phyloP scores from a whole-genome alignment of 1,140 invertebrate genomes.

The Drosophila tropicalis region DNA sequence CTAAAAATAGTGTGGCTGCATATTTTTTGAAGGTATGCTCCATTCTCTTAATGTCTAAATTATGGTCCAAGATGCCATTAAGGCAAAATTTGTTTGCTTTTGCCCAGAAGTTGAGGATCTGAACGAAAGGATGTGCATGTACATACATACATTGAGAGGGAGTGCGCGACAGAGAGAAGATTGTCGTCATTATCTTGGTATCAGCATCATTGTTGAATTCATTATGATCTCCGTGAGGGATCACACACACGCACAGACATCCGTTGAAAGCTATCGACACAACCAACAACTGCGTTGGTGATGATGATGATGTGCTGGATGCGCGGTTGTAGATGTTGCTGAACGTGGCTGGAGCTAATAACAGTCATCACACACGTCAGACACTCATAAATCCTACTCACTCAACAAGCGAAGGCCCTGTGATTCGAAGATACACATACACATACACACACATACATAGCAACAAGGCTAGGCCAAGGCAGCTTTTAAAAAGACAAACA shows the following conservation, averaged over 20 bases:
- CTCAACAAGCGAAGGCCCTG: slow-evolving; percentile 52
- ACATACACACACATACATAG: slow-evolving; percentile 5
- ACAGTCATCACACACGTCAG: slow-evolving; percentile 82
- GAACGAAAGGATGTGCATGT: background rate
- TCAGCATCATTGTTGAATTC: slow-evolving; percentile 12
- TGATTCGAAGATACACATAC: background rate
- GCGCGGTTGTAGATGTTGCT: slow-evolving; percentile 19
- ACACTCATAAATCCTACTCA: slow-evolving; percentile 82
- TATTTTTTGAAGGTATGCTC: background rate
- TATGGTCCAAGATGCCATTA: slow-evolving; percentile 65
- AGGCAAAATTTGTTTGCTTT: slow-evolving; percentile 63
- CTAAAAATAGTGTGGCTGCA: slow-evolving; percentile 29
- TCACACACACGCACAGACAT: slow-evolving; percentile 57
- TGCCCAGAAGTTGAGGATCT: slow-evolving; percentile 29
- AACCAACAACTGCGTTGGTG: slow-evolving; percentile 12
- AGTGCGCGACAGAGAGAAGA: background rate
- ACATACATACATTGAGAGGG: background rate
- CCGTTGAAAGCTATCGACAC: slow-evolving; percentile 50
- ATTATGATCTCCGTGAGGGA: slow-evolving; percentile 32
- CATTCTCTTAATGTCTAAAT: slow-evolving; percentile 71
- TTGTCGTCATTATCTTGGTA: background rate
- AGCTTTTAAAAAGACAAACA: slow-evolving; percentile 44
- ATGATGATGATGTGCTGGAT: slow-evolving; percentile 31
- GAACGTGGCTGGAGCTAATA: slow-evolving; percentile 70
- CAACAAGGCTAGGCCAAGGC: slow-evolving; percentile 36